Evolutionary conservation across 1,140 invertebrate genomes (phyloP).

Genomic region (Propsilocerus akamusi): DNA sequence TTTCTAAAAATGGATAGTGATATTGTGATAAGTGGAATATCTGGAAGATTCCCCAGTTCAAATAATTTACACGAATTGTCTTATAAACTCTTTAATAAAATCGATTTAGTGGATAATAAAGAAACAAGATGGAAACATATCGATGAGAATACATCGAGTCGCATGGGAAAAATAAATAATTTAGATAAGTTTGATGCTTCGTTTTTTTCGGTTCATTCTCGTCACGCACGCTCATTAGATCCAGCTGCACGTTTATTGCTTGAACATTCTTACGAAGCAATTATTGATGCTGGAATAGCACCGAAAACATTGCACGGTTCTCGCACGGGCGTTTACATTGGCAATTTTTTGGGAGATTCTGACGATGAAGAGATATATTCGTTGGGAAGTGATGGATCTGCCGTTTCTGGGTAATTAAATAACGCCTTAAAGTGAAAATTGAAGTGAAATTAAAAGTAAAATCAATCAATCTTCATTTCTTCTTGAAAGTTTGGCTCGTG

Average conservation of each 20-base stretch:
- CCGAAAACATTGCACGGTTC: conserved; percentile 34
- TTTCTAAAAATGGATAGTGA: no score
- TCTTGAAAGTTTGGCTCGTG: conserved; percentile 52
- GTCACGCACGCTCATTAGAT: conserved; percentile 30
- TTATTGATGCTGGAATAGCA: conserved; percentile 23
- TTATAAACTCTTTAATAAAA: conserved; percentile 34
- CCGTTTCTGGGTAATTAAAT: conserved; percentile 51
- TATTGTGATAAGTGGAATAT: conserved; percentile 33
- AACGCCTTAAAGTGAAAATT: no score
- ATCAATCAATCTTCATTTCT: no score
- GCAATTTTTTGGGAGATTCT: conserved; percentile 54
- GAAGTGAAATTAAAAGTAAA: conserved; percentile 26
- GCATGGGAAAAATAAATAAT: conserved; percentile 47
- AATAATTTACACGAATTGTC: conserved; percentile 42
- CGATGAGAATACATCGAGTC: conserved; percentile 42
- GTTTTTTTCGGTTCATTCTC: conserved; percentile 33
- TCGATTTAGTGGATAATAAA: conserved; percentile 58
- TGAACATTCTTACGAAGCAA: conserved; percentile 26
- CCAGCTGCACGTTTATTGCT: conserved; percentile 29
- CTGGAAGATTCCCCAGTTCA: conserved; percentile 53
- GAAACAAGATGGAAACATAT: conserved; percentile 48
- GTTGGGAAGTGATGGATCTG: conserved; percentile 47
- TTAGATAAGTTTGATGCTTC: conserved; percentile 30
- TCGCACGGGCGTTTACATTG: conserved; percentile 60
- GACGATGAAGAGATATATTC: no score